Base-by-base conservation (phyloP, 2,797 vertebrate species). In the Lagorchestes hirsutus region DNA sequence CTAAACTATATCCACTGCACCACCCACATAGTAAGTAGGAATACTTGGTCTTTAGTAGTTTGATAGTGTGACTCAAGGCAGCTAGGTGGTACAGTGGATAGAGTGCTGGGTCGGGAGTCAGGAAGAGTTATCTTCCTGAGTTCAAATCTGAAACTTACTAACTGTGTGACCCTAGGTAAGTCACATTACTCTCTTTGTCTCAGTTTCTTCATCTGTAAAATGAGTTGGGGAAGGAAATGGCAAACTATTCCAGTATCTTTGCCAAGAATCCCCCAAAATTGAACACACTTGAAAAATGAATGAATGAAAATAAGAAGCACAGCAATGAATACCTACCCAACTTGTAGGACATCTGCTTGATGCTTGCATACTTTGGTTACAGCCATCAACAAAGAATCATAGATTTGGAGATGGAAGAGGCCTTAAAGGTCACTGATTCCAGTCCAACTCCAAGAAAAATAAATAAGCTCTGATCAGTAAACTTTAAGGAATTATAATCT, bases 391-490 rank as follows among this genome's bases (percentile, higher is more conserved):
- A 87, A 87, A 87, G 74, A 24, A 46, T 27, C 40, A 82, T 27
- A 46, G 74, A 82, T 24, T 46, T 82, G 24, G 74, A 50, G 22
- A 27, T 87, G 40, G 40, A 87, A 87, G 74, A 46, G 10, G 67
- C n/a, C n/a, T 82, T 22, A 82, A 74, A 82, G n/a, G 67, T 82
- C 67, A 24, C n/a, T 46, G 18, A 82, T 18, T 82, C 8, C 18
- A 82, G n/a, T 82, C 5, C n/a, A 46, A 82, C 8, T 82, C n/a
- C n/a, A 98, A 96, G 95, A 97, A 98, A 98, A 97, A 90, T 94
- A 98, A 97, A 95, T 95, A 97, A 98, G 52, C 90, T 95, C 59
- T 93, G 90, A 98, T 97, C 95, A 97, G 46, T 34, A 97, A 97
- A 98, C 95, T 95, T 94, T 67, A 97, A 97, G 97, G 96, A 97